phyloP scores from a whole-genome alignment of 2,113 vertebrate genomes.

The cattle (Bos taurus) region ARS-UCD2.0 NC_037357.1:63501-64000 shows the following conservation, averaged over 20 bases:
- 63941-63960: neutral
- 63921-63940: neutral
- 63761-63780: neutral
- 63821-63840: neutral
- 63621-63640: neutral
- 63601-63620: neutral
- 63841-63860: neutral
- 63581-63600: neutral
- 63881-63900: neutral
- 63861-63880: neutral
- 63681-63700: neutral
- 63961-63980: neutral
- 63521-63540: neutral
- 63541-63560: neutral
- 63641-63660: neutral
- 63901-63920: neutral
- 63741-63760: neutral
- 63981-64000: neutral
- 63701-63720: neutral
- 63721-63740: neutral
- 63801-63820: neutral
- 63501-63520: neutral
- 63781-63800: neutral
- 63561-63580: neutral
- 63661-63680: neutral